Base-by-base conservation (phyloP, 2,113 vertebrate genomes). In the Tetrax tetrax region DNA sequence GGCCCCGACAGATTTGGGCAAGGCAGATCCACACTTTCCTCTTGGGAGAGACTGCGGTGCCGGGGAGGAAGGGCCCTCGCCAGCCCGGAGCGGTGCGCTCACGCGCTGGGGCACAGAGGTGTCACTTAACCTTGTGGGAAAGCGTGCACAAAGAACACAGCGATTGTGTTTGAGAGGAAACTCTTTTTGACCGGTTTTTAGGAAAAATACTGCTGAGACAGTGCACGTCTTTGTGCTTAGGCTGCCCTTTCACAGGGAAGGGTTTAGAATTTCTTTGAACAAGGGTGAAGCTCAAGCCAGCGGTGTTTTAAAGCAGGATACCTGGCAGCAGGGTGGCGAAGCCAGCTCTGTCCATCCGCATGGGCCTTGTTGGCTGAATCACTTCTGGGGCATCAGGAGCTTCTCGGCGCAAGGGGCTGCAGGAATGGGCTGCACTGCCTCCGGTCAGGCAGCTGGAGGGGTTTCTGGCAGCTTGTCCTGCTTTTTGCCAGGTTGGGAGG, bases 401-500 rank as follows among this genome's bases (percentile, higher is more conserved):
- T 70, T 28, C 56, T 54, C 1, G 0, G 33, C 1, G 24, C 38
- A 23, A 37, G 63, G 23, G 27, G 20, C 33, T 37, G 48, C 0
- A 2, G 80, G 23, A 78, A 54, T 10, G 60, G 69, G 33, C 56
- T 37, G 31, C 2, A 1, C 33, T 77, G 45, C 57, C 90, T 65
- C 37, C 0, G 0, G 9, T 13, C 72, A 56, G 35, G 69, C 64
- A 78, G n/a, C 74, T 41, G 15, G 6, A 47, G 10, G 6, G 19
- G 8, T 2, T 27, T 66, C 59, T 48, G 63, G 47, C 57, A 82
- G 48, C 71, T 77, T 56, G 47, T 76, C 54, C 51, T 33, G 35
- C 4, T 4, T 78, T 86, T 56, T 69, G 29, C 17, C 27, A 41
- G 31, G 48, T 65, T 22, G 10, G 43, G 57, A 82, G 27, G 60